These are phyloP conservation scores for Neogobius melanostomus DNA, from an alignment of 2,113 vertebrate species.

Conservation along the genomic window DNA sequence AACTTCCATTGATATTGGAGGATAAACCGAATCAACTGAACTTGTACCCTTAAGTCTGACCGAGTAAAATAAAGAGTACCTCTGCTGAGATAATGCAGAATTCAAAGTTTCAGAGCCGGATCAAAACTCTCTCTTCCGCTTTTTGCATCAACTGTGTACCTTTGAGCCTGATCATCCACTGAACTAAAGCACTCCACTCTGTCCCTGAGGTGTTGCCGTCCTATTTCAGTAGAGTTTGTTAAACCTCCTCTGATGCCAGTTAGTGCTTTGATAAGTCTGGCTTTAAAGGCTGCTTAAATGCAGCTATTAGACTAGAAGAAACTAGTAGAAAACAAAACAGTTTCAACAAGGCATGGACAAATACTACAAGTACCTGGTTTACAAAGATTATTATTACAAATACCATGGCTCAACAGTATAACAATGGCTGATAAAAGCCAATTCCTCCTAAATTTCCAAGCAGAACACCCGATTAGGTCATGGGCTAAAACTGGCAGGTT, in stretches of 20 bases:
- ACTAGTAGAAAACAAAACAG: neutral
- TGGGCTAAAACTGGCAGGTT: no score
- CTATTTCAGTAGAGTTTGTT: conserved; percentile 4
- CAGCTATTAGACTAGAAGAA: conserved; percentile 20
- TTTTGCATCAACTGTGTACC: conserved; percentile 14
- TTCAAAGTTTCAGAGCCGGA: neutral
- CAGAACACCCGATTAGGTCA: no score
- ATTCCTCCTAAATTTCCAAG: no score
- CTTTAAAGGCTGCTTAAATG: conserved; percentile 37
- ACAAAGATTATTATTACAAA: neutral
- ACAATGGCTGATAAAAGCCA: no score
- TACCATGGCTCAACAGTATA: neutral
- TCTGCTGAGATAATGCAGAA: neutral
- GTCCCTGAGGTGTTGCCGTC: conserved; percentile 14
- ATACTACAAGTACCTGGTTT: neutral
- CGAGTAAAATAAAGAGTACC: neutral
- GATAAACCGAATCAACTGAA: neutral
- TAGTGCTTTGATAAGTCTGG: conserved; percentile 8
- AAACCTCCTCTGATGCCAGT: conserved; percentile 21
- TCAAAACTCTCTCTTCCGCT: neutral
- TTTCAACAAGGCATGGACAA: conserved; percentile 14
- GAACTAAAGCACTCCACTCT: conserved; percentile 14
- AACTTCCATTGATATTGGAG: neutral
- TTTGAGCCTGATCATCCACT: conserved; percentile 29
- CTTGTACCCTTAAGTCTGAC: neutral